A percentile compares a stretch with the other conserved stretches of the same genome.
phyloP scores from a whole-genome alignment of 1,140 invertebrate genomes.

The Sarcophaga peregrina region DNA sequence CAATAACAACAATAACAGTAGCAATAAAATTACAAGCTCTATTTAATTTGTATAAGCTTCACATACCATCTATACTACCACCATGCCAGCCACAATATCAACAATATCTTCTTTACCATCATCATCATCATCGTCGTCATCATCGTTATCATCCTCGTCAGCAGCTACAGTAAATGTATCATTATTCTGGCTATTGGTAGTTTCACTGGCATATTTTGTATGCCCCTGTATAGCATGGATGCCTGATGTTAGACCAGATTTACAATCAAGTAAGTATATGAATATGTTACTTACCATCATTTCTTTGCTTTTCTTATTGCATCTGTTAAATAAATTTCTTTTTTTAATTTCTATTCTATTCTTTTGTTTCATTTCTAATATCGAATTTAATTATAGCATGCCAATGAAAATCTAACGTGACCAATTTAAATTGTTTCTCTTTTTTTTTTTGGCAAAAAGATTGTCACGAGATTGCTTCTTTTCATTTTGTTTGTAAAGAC shows the following conservation, averaged over 20 bases:
- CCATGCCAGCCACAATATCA: constrained; percentile 17
- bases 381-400: not conserved
- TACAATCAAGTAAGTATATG: constrained; percentile 60
- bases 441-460: not conserved
- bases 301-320: not conserved
- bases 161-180: constrained; percentile 31
- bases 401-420: not conserved
- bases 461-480: not conserved
- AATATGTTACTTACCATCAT: not conserved
- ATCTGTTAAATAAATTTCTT: not conserved
- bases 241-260: constrained; percentile 64
- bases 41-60: constrained; percentile 32
- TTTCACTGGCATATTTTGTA: constrained; percentile 26
- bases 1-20: too few species aligned
- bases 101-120: not conserved
- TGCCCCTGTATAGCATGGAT: constrained; percentile 54
- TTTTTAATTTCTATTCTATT: constrained; percentile 6
- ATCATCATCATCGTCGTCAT: constrained; percentile 20
- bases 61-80: constrained; percentile 22
- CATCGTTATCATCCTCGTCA: constrained; percentile 8
- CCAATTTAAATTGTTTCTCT: not conserved
- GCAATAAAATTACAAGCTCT: constrained; percentile 30
- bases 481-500: too few species aligned
- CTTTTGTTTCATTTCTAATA: not conserved
- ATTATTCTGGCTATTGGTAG: constrained; percentile 19